A percentile compares a stretch with the other conserved stretches of the same genome.
Evolutionary conservation across 2,797 vertebrate species (phyloP).

Genomic region (Tiaroga cobitis): DNA sequence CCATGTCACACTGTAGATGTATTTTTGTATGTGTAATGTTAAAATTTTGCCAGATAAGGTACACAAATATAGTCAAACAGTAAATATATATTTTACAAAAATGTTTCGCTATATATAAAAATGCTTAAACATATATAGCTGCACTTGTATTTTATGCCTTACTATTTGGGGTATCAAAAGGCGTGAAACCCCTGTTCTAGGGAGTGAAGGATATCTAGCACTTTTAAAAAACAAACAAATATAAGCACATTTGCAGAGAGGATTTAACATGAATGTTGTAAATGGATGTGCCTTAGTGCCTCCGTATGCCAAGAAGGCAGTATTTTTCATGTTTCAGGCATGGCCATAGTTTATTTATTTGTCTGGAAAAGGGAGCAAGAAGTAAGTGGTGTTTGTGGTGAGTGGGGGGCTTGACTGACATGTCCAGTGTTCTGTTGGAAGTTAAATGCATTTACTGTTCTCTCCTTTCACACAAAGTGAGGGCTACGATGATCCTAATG

Average conservation of each 20-base stretch:
- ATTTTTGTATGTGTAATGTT: no score
- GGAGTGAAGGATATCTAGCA: not conserved
- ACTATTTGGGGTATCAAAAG: not conserved
- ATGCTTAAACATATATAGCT: not conserved
- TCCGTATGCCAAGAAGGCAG: not conserved
- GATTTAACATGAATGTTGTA: not conserved
- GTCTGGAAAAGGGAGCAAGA: constrained; percentile 24
- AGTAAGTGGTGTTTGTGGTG: constrained; percentile 22
- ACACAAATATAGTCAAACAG: not conserved
- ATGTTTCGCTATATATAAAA: not conserved
- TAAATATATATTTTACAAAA: not conserved
- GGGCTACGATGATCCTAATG: constrained; percentile 58
- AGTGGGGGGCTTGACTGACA: constrained; percentile 33
- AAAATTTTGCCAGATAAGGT: not conserved
- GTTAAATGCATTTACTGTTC: constrained; percentile 58
- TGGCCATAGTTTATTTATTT: constrained; percentile 43
- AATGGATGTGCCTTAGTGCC: not conserved
- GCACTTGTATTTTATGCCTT: not conserved
- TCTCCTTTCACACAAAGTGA: constrained; percentile 47
- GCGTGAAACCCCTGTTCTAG: not conserved
- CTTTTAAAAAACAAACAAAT: not conserved
- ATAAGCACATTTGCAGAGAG: not conserved
- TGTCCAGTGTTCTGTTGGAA: constrained; percentile 52
- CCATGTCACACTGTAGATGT: not conserved
- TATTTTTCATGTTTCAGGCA: constrained; percentile 11